Base-by-base conservation (phyloP, 2,797 vertebrate genomes). In the Sandelia bainsii region DNA sequence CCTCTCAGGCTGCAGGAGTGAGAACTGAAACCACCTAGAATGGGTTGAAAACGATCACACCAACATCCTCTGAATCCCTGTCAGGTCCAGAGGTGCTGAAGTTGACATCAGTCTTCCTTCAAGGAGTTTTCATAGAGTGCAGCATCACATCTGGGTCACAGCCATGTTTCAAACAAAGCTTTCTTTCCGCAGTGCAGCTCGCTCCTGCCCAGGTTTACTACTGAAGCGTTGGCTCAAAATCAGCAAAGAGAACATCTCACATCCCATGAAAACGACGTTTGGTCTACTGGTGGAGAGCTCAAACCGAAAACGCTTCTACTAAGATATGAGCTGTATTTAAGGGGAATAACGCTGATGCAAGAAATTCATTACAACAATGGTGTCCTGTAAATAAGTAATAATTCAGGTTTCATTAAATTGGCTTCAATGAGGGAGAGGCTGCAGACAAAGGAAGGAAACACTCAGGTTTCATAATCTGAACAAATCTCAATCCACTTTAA, bases 101-200 rank as follows among this genome's bases (percentile, higher is more conserved):
- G 1, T 39, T 29, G 62, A 79, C 32, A 69, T 67, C n/a, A 40
- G 42, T 72, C 45, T 10, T 50, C 58, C 65, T 69, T 27, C 13
- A 46, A 69, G 22, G 29, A 63, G 59, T 63, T 80, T 64, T 73
- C 22, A 56, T 34, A 71, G 74, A 67, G 76, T 40, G 56, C 68
- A 64, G 69, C 62, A 3, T 16, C n/a, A 59, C 69, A 83, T 86
- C 48, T 85, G 79, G 83, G 77, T 83, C 40, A 80, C 11, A 45
- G 82, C 22, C 8, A n/a, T 22, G 58, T 77, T 67, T 69, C 16
- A 32, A 65, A 85, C 80, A 81, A 77, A 79, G 85, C 66, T 64
- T 76, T 77, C 34, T 69, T 69, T 49, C 57, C 50, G 58, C 81
- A 73, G 52, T 77, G 76, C 84, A 80, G 84, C 86, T 81, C 81